phyloP scores from a whole-genome alignment of 2,113 vertebrate genomes.

The Riparia riparia region DNA sequence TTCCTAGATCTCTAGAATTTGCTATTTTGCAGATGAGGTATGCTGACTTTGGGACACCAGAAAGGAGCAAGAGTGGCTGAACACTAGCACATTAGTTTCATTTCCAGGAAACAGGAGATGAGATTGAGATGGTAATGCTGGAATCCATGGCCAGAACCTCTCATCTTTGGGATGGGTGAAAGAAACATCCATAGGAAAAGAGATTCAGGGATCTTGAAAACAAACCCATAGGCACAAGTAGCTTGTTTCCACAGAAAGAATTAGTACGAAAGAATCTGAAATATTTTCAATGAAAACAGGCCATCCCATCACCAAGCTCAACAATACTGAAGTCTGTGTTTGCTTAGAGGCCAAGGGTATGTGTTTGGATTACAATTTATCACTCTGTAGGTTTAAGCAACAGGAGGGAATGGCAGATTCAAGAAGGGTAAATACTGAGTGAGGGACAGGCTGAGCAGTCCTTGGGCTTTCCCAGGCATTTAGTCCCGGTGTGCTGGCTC shows the following conservation, averaged over 20 bases:
- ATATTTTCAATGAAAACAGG: conserved; percentile 5
- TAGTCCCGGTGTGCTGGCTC: not conserved
- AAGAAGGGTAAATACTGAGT: not conserved
- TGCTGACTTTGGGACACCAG: not conserved
- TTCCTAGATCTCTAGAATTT: not conserved
- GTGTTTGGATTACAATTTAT: not conserved
- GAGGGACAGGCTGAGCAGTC: not conserved
- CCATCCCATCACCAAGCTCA: not conserved
- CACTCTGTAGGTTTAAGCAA: not conserved
- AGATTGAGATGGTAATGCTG: rapidly evolving
- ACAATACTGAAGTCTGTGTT: not conserved
- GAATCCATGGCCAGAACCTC: not conserved
- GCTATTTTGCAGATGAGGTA: not conserved
- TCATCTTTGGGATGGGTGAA: not conserved
- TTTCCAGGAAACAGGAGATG: not conserved
- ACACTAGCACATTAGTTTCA: rapidly evolving
- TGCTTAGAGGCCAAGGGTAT: not conserved
- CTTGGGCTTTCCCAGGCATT: not conserved
- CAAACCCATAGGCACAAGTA: not conserved
- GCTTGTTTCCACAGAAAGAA: not conserved
- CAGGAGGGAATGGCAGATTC: not conserved
- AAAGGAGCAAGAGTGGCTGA: not conserved
- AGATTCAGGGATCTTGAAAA: not conserved
- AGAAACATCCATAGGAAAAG: not conserved
- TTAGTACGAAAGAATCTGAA: not conserved